Base-by-base conservation (phyloP, 1,140 invertebrate genomes). In the Anadara kagoshimensis region DNA sequence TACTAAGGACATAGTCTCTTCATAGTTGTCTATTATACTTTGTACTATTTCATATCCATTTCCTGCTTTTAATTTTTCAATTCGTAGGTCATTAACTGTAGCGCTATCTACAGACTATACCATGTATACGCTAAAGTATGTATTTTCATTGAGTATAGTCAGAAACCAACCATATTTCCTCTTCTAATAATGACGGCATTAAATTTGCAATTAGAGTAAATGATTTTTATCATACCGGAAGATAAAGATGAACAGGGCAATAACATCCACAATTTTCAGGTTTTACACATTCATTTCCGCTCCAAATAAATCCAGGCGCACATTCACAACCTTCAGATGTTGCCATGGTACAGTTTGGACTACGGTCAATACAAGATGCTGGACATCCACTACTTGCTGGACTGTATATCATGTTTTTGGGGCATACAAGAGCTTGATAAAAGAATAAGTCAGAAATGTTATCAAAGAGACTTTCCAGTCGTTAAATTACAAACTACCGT, bases 321-420 rank as follows among this genome's bases (percentile, higher is more conserved):
- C 69, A 72, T 22, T 54, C 29, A 59, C 69, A 72, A 2, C 69
- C 69, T 47, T 72, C 69, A 36, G 57, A 45, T 16, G 47, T 58
- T 11, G 54, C 29, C 20, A 72, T 18, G 7, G 24, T 18, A 59
- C 26, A 20, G 18, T 20, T 26, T 0, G 58, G 41, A 14, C 18
- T n/a, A 12, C 47, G 29, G 20, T 72, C 63, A 12, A 64, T n/a
- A 59, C 69, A 72, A 4, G 49, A 41, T 11, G 49, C 20, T 11
- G 51, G 69, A 10, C 69, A 71, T 12, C 41, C 59, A 36, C 24
- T 57, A 16, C 56, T 41, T n/a, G 29, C 4, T 8, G 49, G n/a
- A 22, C 41, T 63, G 36, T 71, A 71, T 57, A 45, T 3, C 57
- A 59, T 56, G 41, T 63, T 63, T 16, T 5, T 12, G 24, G 69